Conservation (phyloP, 2,797 vertebrate species). For the Gila robusta region DNA sequence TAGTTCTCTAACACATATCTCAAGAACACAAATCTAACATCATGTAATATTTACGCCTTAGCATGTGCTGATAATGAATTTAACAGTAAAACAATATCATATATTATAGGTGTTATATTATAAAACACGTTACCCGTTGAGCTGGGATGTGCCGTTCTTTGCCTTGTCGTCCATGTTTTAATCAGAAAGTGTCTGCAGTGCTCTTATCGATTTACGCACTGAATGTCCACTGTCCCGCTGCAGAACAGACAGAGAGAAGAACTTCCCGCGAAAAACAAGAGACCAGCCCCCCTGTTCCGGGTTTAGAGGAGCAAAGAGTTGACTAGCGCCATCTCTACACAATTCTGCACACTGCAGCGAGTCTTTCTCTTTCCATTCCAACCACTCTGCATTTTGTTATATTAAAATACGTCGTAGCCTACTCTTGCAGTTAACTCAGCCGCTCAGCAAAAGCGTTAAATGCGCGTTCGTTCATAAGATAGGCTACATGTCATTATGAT, state of each 20-base stretch:
- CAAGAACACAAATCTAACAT: not conserved
- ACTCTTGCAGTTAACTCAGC: not conserved
- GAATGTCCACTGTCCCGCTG: not conserved
- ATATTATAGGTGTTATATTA: not conserved
- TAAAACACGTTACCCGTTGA: constrained; percentile 10
- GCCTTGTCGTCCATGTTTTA: not conserved
- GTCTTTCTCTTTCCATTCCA: not conserved
- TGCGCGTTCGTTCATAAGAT: not conserved
- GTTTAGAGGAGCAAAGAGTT: not conserved
- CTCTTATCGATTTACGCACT: not conserved
- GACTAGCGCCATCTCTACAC: not conserved
- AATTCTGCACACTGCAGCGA: not conserved
- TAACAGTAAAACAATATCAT: not conserved
- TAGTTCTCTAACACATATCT: not conserved
- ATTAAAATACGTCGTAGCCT: not conserved
- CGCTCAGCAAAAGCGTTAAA: not conserved
- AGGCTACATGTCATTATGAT: not conserved
- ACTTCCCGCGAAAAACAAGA: not conserved
- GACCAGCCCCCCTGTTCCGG: not conserved
- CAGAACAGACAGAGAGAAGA: not conserved
- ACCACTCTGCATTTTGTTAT: not conserved
- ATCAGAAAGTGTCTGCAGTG: not conserved
- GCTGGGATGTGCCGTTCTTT: not conserved
- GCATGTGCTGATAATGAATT: not conserved
- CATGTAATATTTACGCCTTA: no score